These are phyloP conservation scores for Lichenostomus cassidix DNA, from an alignment of 2,113 vertebrate genomes.

Conservation along the genomic window DNA sequence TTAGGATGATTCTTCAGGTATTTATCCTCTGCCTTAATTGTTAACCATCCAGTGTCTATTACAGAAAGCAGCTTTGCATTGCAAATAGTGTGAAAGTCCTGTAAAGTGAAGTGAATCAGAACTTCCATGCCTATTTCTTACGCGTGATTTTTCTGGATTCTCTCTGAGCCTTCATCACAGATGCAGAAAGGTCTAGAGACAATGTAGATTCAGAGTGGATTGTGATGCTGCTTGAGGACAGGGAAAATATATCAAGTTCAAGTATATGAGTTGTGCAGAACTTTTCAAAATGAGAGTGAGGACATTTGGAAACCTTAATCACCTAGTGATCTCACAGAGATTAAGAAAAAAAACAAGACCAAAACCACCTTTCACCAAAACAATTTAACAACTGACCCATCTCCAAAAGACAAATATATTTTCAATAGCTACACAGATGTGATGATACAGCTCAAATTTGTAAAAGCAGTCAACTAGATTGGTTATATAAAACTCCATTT, in stretches of 20 bases:
- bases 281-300: background rate
- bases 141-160: background rate
- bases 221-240: background rate
- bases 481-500: background rate
- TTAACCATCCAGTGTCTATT: background rate
- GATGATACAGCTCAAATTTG: background rate
- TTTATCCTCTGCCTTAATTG: background rate
- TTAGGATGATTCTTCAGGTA: background rate
- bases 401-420: background rate
- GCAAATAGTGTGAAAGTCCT: background rate
- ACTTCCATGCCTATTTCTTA: background rate
- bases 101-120: background rate
- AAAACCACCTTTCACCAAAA: background rate
- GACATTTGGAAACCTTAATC: background rate
- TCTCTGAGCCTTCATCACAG: background rate
- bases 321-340: background rate
- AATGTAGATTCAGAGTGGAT: background rate
- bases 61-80: background rate
- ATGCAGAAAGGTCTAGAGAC: background rate
- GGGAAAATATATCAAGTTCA: background rate
- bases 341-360: background rate
- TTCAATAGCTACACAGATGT: background rate
- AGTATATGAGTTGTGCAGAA: background rate
- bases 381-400: background rate
- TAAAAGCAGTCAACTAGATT: background rate